Base-by-base conservation (phyloP, 2,888 invertebrate species). In the Neocrepidodera transversa region DNA sequence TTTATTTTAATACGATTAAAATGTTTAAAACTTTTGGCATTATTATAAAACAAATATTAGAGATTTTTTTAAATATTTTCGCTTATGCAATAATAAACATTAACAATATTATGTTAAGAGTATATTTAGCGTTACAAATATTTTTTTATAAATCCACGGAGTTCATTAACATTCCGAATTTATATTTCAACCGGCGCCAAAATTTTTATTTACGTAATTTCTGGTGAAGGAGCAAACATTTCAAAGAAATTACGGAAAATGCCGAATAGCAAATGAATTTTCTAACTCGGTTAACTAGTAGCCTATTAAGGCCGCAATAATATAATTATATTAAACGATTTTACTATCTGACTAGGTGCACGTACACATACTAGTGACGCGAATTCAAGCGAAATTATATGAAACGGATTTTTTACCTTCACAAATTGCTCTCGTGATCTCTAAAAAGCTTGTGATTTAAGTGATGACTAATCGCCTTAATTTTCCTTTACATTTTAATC, bases 261-360 rank as follows among this genome's bases (percentile, higher is more conserved):
- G 8, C 48, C 32, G 35, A 48, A 48, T 32, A 20, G n/a, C 6
- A 23, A 10, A n/a, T n/a, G 17, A 32, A 16, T 17, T 38, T 14
- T 17, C 16, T 13, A 8, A 16, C 36, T 16, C 20, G 16, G 2
- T 23, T 2, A 40, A 11, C 13, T 28, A 51, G 40, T 40, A 40
- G 16, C 5, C 40, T 11, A 26, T 40, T 35, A 40, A 51, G 17
- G 51, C 28, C 10, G 30, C 26, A 51, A 51, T 6, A 51, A 50
- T 23, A 16, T 40, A 28, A 52, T 43, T 52, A 52, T 43, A 43
- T 11, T 28, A 16, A 20, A 20, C 43, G 17, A 52, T 42, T 45
- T 45, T 45, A 38, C 26, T 45, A 45, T 45, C 45, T 45, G 45
- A 45, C 45, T 45, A 28, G 11, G 14, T 6, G 28, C 45, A 45